These are phyloP conservation scores for Electrona antarctica DNA, from an alignment of 2,113 vertebrate species.

Conservation along the genomic window DNA sequence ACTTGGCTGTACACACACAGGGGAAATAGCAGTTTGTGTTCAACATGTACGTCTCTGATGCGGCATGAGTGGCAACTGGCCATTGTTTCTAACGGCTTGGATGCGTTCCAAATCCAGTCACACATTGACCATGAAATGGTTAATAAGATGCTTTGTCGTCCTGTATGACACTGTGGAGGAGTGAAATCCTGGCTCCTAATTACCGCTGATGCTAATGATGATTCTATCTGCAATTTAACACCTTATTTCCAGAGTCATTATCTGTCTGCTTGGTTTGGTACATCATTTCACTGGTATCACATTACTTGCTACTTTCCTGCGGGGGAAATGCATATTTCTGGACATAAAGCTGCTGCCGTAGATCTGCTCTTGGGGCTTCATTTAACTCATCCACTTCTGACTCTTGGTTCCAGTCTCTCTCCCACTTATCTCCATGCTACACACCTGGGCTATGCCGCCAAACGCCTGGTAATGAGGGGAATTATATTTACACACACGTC, in stretches of 20 bases:
- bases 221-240: neutral
- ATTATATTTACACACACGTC: conserved; percentile 10
- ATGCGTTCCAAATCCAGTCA: too few relatives aligned
- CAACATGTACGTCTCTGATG: neutral
- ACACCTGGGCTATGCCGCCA: neutral
- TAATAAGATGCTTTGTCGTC: too few relatives aligned
- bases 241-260: neutral
- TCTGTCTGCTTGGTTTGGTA: conserved; percentile 23
- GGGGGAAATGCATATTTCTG: neutral
- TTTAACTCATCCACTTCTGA: conserved; percentile 20
- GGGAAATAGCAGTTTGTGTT: neutral
- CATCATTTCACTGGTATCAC: neutral
- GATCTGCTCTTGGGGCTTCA: conserved; percentile 1
- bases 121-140: too few relatives aligned
- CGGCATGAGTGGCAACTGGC: neutral
- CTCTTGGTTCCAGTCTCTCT: conserved; percentile 4
- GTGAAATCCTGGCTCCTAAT: too few relatives aligned
- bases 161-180: too few relatives aligned
- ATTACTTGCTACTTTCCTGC: neutral
- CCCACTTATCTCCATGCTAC: neutral
- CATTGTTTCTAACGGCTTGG: too few relatives aligned
- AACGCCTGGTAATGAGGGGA: neutral
- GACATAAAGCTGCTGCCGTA: neutral
- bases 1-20: neutral
- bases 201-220: too few relatives aligned